Percentiles rank a stretch among this genome's conserved stretches.
Evolutionary conservation across 2,888 invertebrate genomes (phyloP).

Genomic region (Habrosyne pyritoides): DNA sequence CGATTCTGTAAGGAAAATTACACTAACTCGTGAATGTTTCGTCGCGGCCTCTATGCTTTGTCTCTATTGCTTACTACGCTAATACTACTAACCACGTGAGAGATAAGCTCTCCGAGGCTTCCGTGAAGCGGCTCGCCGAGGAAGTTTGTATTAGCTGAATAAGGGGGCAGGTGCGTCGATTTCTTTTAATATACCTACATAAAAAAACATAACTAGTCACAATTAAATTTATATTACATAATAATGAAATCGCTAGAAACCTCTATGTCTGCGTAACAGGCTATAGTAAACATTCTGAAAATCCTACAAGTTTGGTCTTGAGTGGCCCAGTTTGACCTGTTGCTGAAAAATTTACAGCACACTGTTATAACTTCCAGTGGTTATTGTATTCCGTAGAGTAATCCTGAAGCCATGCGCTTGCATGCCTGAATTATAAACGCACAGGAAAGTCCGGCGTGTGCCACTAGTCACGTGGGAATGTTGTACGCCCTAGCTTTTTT

Average conservation of each 20-base stretch:
- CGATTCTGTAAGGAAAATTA: no score
- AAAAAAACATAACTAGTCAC: no score
- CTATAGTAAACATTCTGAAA: neutral
- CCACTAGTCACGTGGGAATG: neutral
- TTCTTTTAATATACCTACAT: no score
- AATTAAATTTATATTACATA: no score
- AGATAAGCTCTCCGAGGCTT: no score
- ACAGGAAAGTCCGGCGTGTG: slow-evolving; percentile 8
- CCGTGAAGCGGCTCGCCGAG: no score
- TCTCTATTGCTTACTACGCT: no score
- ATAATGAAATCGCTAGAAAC: neutral
- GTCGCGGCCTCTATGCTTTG: no score
- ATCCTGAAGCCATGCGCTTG: slow-evolving; percentile 22
- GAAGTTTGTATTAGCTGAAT: no score
- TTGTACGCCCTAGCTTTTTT: neutral
- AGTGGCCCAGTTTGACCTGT: slow-evolving; percentile 12
- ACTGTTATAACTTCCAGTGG: slow-evolving; percentile 6
- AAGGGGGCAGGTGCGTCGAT: no score
- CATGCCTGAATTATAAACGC: slow-evolving; percentile 23
- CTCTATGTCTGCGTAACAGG: neutral
- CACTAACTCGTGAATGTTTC: no score
- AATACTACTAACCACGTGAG: no score
- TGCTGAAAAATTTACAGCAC: slow-evolving; percentile 11
- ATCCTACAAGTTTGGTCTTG: neutral
- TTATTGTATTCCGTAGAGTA: slow-evolving; percentile 11